Evolutionary conservation across 2,888 invertebrate genomes (phyloP), one percentile per base, ranked within the genome.

Genomic region (Meloe dianella): DNA sequence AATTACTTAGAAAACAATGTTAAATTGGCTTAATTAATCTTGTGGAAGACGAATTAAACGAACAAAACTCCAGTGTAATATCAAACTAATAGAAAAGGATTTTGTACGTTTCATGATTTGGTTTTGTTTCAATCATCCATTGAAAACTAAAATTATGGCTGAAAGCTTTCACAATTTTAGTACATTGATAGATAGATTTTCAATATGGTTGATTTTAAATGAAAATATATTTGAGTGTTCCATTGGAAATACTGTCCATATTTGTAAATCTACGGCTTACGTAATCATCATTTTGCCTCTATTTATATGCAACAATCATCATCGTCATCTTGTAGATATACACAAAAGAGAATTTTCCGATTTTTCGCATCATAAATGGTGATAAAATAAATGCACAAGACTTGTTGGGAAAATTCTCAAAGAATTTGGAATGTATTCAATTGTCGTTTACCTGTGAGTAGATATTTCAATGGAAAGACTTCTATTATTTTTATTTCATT

Each of bases 191-290:
- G 47, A 47, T 10, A 22, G 20, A 47, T 47, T 47, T 10, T 8
- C 47, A 47, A 47, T 47, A 47, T 47, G 20, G 47, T 47, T 47
- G 47, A 35, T 47, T 47, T 47, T 22, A 20, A 47, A 47, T 20
- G 47, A 22, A 10, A 20, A 47, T 20, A 20, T 20, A 47, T 47
- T 47, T 9, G 20, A 7, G 20, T 2, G 20, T 47, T 47, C 47
- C 47, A 41, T 41, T 41, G n/a, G 47, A 20, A 47, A 20, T 7
- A 20, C 9, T 17, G 8, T 20, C 20, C 20, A 47, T 20, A 47
- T 20, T 10, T 10, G 10, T 3, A 47, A 20, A 47, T 41, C 41
- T 41, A 41, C 47, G 1, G 20, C 20, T 20, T 47, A 20, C 20
- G 8, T 9, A 10, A 47, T 47, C 47, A 47, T 47, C 47, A 47